Percentiles rank a stretch among this genome's conserved stretches.
Conservation (phyloP, 2,888 invertebrate genomes). For the Napeogenes sylphis region DNA sequence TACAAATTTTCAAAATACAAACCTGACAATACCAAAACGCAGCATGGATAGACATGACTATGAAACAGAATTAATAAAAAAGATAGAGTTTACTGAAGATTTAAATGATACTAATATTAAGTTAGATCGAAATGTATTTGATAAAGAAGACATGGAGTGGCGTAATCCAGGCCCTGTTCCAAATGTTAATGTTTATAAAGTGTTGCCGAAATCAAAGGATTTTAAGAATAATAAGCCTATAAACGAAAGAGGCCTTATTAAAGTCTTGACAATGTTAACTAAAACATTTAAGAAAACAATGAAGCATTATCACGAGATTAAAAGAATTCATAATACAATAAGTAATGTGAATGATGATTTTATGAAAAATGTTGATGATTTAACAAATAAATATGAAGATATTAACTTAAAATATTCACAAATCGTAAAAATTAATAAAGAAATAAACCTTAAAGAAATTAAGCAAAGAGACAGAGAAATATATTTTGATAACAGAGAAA, state of each 20-base stretch:
- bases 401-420: conserved; percentile 55
- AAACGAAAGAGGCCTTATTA: conserved; percentile 59
- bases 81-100: conserved; percentile 42
- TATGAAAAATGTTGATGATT: conserved; percentile 40
- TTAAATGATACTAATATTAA: conserved; percentile 41
- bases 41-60: conserved; percentile 46
- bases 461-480: conserved; percentile 46
- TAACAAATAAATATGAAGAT: conserved; percentile 51
- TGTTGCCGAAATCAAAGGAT: conserved; percentile 44
- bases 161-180: conserved; percentile 43
- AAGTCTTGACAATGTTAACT: conserved; percentile 61
- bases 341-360: conserved; percentile 49
- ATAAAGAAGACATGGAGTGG: conserved; percentile 51
- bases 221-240: conserved; percentile 46
- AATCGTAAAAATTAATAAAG: conserved; percentile 48
- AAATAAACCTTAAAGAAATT: conserved; percentile 45
- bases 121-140: conserved; percentile 44
- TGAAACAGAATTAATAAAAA: conserved; percentile 44
- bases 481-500: conserved; percentile 48
- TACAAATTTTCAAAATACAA: conserved; percentile 15
- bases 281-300: conserved; percentile 67
- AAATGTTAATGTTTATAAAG: conserved; percentile 46
- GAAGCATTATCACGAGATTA: conserved; percentile 62
- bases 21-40: conserved; percentile 39
- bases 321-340: conserved; percentile 51